Evolutionary conservation across 1,140 invertebrate genomes (phyloP), one percentile per base, ranked within the genome.

Genomic region (Papilio xuthus): DNA sequence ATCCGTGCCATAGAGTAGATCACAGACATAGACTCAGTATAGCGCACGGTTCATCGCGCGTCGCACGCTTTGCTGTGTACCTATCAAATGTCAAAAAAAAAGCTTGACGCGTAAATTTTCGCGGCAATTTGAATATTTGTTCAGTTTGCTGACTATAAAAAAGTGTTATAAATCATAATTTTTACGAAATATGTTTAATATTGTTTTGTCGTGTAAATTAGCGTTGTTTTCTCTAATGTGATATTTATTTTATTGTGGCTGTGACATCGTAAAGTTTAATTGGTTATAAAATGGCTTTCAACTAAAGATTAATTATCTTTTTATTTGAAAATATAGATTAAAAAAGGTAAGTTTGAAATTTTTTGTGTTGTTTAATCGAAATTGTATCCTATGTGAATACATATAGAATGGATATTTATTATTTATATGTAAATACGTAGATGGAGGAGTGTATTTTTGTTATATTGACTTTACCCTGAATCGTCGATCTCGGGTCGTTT

Each of bases 381-480:
- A 28, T 50, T 53, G 13, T 26, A 28, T 74, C 26, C 15, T 74
- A 50, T 74, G 28, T 32, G 15, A 47, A 18, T 73, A 47, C 7
- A 32, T 56, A 74, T 53, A 74, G 47, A 53, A 74, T 53, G 18
- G 26, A 32, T 28, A 74, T 74, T 74, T 23, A 63, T 23, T 76
- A 60, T 76, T 76, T 76, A 76, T 76, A 63, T 76, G 74, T 76
- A 76, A 63, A 76, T 60, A 76, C 53, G 50, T 6, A 37, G 18
- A 76, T 76, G 37, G 74, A 63, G 32, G 32, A 60, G 42, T 37
- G 37, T 60, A 76, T 76, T 76, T 76, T 76, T 37, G 74, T 76
- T 60, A 76, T 76, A 76, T 76, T 76, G 50, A 76, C 74, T 41
- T 76, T 76, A 76, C 50, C 74, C 32, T 26, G 74, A 63, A 76